Percentiles rank a stretch among this genome's conserved stretches.
Evolutionary conservation across 2,113 vertebrate genomes (phyloP).

Genomic region (Hyperoodon ampullatus): DNA sequence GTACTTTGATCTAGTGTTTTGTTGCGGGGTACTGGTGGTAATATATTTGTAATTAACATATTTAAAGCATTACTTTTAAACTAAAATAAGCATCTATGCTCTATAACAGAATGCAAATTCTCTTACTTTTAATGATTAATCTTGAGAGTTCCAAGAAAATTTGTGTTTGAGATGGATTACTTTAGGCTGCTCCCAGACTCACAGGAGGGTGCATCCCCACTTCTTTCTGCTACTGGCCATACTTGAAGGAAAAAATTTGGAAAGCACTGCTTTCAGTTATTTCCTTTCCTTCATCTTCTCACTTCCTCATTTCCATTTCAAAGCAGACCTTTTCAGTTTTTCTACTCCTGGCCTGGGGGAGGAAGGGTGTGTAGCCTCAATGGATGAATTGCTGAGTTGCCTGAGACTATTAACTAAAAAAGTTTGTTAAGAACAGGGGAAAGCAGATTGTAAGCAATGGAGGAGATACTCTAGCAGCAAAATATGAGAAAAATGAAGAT

Average conservation of each 20-base stretch:
- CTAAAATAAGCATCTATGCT: neutral
- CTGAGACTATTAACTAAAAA: slow-evolving; percentile 32
- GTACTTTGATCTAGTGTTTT: neutral
- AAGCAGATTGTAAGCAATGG: slow-evolving; percentile 25
- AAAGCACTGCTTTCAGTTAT: neutral
- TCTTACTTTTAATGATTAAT: slow-evolving; percentile 17
- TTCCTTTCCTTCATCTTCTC: neutral
- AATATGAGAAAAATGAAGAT: neutral
- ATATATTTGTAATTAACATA: neutral
- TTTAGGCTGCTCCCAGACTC: neutral
- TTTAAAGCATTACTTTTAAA: neutral
- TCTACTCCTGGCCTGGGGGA: neutral
- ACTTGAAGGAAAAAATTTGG: neutral
- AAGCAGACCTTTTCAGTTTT: neutral
- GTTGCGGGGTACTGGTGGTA: neutral
- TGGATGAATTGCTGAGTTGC: slow-evolving; percentile 16
- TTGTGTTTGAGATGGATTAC: neutral
- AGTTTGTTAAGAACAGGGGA: neutral
- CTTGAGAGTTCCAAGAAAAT: neutral
- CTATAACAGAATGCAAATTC: neutral
- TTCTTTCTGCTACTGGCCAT: neutral
- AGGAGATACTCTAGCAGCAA: neutral
- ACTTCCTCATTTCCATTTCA: slow-evolving; percentile 58
- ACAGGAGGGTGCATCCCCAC: neutral
- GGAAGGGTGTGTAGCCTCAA: neutral